Percentiles rank a stretch among this genome's conserved stretches.
Evolutionary conservation across 2,797 vertebrate species (phyloP).

Genomic region (Limnodromus scolopaceus): DNA sequence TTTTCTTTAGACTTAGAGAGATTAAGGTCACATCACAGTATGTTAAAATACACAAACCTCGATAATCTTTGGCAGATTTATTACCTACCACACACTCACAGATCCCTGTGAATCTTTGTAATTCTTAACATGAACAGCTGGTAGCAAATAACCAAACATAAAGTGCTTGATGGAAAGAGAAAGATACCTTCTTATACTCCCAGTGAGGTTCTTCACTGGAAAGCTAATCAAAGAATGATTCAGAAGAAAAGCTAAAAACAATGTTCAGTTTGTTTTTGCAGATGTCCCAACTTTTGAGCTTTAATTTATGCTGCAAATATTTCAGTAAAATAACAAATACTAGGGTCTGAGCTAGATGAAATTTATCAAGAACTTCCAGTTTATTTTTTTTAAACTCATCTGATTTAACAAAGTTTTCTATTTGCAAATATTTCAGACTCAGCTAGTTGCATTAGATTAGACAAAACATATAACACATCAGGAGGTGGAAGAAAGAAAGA

Average conservation of each 20-base stretch:
- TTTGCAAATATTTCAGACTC: neutral
- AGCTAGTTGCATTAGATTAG: neutral
- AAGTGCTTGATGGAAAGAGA: slow-evolving; percentile 28
- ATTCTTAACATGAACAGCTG: slow-evolving; percentile 57
- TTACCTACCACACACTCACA: slow-evolving; percentile 58
- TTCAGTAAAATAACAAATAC: slow-evolving; percentile 20
- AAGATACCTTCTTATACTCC: neutral
- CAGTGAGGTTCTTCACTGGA: slow-evolving; percentile 1
- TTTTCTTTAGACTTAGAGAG: slow-evolving; percentile 53
- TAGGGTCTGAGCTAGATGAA: neutral
- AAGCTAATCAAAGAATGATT: slow-evolving; percentile 49
- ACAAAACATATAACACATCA: neutral
- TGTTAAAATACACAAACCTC: slow-evolving; percentile 64
- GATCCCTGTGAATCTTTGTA: slow-evolving; percentile 40
- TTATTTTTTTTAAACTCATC: neutral
- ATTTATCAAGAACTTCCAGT: neutral
- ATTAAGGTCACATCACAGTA: slow-evolving; percentile 61
- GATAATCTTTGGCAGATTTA: slow-evolving; percentile 69
- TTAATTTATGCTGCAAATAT: slow-evolving; percentile 10
- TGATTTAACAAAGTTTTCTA: neutral
- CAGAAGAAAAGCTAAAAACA: neutral
- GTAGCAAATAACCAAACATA: slow-evolving; percentile 61
- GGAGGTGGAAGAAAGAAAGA: neutral
- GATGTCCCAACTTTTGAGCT: slow-evolving; percentile 18
- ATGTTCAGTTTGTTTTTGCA: slow-evolving; percentile 48